Evolutionary conservation across 2,113 vertebrate genomes (phyloP), one percentile per base, ranked within the genome.

Genomic region (Nothocercus julius): DNA sequence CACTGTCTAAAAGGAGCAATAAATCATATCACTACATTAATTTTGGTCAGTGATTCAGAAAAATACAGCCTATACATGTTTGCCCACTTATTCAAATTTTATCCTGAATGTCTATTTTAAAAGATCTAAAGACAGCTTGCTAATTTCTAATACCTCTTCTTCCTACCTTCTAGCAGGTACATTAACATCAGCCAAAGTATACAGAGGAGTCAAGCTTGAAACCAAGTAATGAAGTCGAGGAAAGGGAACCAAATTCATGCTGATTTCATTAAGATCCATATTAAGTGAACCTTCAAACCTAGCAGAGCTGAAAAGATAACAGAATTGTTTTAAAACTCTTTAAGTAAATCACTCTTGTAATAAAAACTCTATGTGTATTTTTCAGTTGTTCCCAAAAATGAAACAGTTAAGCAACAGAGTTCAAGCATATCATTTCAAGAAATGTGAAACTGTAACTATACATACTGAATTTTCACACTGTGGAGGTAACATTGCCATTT

Each of bases 201-300:
- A 99, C 11, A 99, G 97, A 68, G 99, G 99, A 42, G 99, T 99
- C 61, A 99, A 98, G 83, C 99, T 99, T 84, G 99, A 98, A 89
- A 99, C 98, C 73, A 99, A 98, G 96, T 99, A 99, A 97, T 99
- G 99, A 81, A 99, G 97, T 42, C 97, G 98, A 62, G 99, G 99
- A 97, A 99, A 99, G 4, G 99, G 99, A 79, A 99, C 99, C 97
- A 99, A 97, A 96, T 99, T 99, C 98, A 99, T 99, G 82, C 98
- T 98, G 63, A 99, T 99, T 98, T 99, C 99, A 96, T 99, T 99
- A 94, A 99, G 98, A 96, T 99, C 99, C 99, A 99, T 99, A 95
- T 99, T 99, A 91, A 99, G 98, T 12, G 98, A 99, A 19, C 99
- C 99, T 87, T 99, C 99, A 97, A 99, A 99, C 40, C 99, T 98